Conservation (phyloP, 2,113 vertebrate genomes). For the Urocolius indicus region DNA sequence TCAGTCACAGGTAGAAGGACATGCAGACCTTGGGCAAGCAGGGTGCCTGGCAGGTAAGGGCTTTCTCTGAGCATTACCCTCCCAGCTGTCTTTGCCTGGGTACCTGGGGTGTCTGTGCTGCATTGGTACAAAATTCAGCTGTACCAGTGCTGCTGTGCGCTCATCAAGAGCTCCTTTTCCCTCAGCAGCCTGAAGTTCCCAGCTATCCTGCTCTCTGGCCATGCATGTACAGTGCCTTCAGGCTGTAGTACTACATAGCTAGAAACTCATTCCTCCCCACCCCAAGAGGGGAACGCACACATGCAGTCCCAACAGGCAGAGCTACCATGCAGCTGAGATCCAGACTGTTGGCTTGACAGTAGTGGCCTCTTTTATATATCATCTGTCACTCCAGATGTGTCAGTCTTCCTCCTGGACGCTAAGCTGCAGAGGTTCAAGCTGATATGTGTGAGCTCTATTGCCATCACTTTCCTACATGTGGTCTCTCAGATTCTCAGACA, state of each 20-base stretch:
- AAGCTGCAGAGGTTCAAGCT: background rate
- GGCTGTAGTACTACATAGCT: background rate
- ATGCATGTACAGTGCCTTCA: background rate
- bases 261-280: background rate
- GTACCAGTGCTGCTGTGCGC: background rate
- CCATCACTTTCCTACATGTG: rapidly evolving
- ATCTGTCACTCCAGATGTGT: background rate
- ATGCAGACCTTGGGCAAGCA: background rate
- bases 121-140: background rate
- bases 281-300: background rate
- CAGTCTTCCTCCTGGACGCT: background rate
- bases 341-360: background rate
- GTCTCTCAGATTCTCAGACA: background rate
- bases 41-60: background rate
- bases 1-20: background rate
- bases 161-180: background rate
- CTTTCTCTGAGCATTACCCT: background rate
- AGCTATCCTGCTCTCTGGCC: background rate
- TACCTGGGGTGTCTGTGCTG: background rate
- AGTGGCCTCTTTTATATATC: background rate
- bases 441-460: background rate
- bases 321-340: background rate
- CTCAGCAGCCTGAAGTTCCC: background rate
- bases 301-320: background rate
- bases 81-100: background rate